Base-by-base conservation (phyloP, 2,888 invertebrate genomes). In the Chaetoderma sp. region DNA sequence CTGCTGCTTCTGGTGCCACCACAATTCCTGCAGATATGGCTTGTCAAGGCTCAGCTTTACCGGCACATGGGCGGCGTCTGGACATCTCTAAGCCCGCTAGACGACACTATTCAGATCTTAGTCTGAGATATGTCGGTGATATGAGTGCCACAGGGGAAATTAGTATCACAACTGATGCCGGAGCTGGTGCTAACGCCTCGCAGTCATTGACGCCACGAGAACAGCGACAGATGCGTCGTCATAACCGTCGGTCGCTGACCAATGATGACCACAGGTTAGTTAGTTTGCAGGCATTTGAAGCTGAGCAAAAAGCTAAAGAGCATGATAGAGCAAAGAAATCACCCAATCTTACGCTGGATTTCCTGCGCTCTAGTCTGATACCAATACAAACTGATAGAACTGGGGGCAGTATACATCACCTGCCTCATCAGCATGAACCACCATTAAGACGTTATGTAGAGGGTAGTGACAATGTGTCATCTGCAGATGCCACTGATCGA, bases 51-150 rank as follows among this genome's bases (percentile, higher is more conserved):
- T n/a, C n/a, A n/a, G n/a, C n/a, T n/a, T n/a, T n/a, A n/a, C n/a
- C n/a, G n/a, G n/a, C n/a, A n/a, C n/a, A n/a, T n/a, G n/a, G n/a
- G n/a, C 16, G 32, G 4, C 28, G 32, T 5, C 32, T 52, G 4
- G 52, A 52, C 2, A 52, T 33, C 8, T 16, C 30, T 21, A 52
- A 52, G 32, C 52, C 52, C 52, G 60, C 72, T 10, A 63, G 82
- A 18, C 65, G 82, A 36, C 82, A 82, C 68, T 75, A 80, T 64
- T 80, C 80, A 0, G 82, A 82, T 64, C 78, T 82, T 13, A 82
- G 76, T 63, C 80, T 80, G 21, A 75, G 77, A 27, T 80, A 78
- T 69, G 79, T 82, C 10, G 71, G 77, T 44, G 52, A 52, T 32
- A 52, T 52, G 52, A 33, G 28, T 1, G 16, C 32, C 8, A 33